These are phyloP conservation scores for Nemotelus pantherinus DNA, from an alignment of 2,888 invertebrate species.

Conservation along the genomic window DNA sequence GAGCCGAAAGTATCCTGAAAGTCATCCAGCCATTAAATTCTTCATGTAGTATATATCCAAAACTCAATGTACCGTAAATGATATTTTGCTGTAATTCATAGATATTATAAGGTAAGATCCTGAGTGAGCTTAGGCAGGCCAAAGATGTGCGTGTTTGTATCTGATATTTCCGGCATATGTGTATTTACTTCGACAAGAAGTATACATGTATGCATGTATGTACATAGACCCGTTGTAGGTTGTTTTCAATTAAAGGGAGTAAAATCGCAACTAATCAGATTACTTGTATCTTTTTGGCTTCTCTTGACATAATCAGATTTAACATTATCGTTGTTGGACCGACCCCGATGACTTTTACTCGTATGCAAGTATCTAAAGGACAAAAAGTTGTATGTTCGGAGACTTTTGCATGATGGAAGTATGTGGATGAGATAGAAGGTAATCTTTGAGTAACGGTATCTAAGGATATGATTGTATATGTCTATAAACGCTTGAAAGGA, in stretches of 20 bases:
- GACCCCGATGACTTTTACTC: not conserved
- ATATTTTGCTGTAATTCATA: too few species aligned
- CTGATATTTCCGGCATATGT: too few species aligned
- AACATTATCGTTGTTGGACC: conserved; percentile 9
- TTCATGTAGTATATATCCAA: too few species aligned
- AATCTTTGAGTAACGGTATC: not conserved
- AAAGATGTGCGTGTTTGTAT: too few species aligned
- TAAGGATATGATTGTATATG: not conserved
- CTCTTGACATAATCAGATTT: conserved; percentile 44
- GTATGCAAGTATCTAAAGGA: not conserved
- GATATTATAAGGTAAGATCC: too few species aligned
- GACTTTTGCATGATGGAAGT: not conserved
- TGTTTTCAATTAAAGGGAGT: conserved; percentile 33
- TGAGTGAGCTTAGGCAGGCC: too few species aligned
- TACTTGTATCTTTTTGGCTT: conserved; percentile 43
- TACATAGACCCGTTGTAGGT: not conserved
- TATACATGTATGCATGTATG: conserved; percentile 5
- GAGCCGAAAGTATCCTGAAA: too few species aligned
- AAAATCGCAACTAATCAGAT: conserved; percentile 35
- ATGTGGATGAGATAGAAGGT: not conserved
- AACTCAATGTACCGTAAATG: too few species aligned
- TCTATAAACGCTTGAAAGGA: too few species aligned
- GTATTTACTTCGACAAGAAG: too few species aligned
- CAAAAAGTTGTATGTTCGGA: not conserved
- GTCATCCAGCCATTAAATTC: too few species aligned